These are phyloP conservation scores for Lamellibrachia columna DNA, from an alignment of 2,888 invertebrate species.

Conservation along the genomic window DNA sequence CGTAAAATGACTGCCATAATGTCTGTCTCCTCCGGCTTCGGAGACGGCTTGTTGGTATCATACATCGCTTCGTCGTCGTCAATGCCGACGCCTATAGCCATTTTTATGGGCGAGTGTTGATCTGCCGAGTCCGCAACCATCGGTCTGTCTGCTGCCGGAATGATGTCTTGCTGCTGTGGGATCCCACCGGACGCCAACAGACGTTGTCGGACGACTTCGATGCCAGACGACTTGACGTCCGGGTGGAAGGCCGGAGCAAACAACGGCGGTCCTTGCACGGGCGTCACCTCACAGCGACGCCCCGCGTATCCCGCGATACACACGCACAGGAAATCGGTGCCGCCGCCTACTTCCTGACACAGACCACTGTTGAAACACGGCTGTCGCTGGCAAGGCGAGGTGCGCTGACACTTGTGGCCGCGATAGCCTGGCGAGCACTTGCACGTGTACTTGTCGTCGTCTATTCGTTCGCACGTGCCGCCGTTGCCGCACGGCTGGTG, in stretches of 20 bases:
- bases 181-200: background rate
- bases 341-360: background rate
- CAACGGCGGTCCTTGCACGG: background rate
- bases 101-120: background rate
- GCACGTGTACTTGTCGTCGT: conserved; percentile 36
- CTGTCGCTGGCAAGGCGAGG: conserved; percentile 38
- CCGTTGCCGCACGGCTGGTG: conserved; percentile 38
- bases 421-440: conserved; percentile 43
- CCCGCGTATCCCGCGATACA: conserved; percentile 67
- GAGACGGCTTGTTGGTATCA: background rate
- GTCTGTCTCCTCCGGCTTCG: background rate
- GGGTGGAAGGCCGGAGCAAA: background rate
- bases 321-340: conserved; percentile 28
- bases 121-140: background rate
- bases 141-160: background rate
- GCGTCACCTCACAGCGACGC: conserved; percentile 74
- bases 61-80: background rate
- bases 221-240: background rate
- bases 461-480: conserved; percentile 34
- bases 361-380: conserved; percentile 41
- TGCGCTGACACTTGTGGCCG: conserved; percentile 44
- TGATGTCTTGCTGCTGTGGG: no score
- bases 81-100: background rate
- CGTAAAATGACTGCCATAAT: background rate
- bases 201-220: no score